Percentiles rank a stretch among this genome's conserved stretches.
These are phyloP conservation scores for Cartodere bifasciata DNA, from an alignment of 2,888 invertebrate genomes.

Conservation along the genomic window DNA sequence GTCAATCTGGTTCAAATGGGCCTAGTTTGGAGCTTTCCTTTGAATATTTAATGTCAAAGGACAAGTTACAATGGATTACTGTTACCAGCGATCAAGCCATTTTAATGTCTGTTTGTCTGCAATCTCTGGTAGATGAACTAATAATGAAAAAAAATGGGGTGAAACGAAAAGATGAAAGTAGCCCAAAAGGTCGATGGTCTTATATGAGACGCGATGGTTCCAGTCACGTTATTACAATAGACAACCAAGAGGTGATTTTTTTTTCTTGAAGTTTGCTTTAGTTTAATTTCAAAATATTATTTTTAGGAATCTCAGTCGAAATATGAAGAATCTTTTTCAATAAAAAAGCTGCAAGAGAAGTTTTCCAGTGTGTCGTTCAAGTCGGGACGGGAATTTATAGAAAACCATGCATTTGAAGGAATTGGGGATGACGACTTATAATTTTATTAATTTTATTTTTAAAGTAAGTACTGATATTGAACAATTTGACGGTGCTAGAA, in stretches of 20 bases:
- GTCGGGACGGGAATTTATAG: conserved; percentile 58
- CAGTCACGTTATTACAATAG: conserved; percentile 46
- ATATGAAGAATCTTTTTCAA: conserved; percentile 56
- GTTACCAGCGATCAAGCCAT: conserved; percentile 85
- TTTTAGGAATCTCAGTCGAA: conserved; percentile 21
- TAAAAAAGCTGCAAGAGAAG: conserved; percentile 60
- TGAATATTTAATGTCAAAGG: conserved; percentile 86
- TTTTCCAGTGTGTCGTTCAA: conserved; percentile 60
- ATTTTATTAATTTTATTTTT: no score
- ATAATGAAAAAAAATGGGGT: conserved; percentile 57
- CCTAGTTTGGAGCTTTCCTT: conserved; percentile 75
- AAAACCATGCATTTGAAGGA: conserved; percentile 88
- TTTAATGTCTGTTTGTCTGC: conserved; percentile 88
- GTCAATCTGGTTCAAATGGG: conserved; percentile 18
- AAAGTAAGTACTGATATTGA: no score
- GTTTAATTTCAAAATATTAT: no score
- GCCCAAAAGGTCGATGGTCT: conserved; percentile 45
- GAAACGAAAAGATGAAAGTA: conserved; percentile 29
- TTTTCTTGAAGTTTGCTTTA: no score
- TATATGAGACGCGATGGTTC: conserved; percentile 66
- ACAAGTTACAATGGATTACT: conserved; percentile 88
- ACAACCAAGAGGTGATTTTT: conserved; percentile 26
- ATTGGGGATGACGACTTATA: conserved; percentile 90
- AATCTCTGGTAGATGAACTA: conserved; percentile 92
- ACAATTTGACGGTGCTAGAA: no score